Evolutionary conservation across 2,888 invertebrate species (phyloP).

Genomic region (Eristalis tenax): DNA sequence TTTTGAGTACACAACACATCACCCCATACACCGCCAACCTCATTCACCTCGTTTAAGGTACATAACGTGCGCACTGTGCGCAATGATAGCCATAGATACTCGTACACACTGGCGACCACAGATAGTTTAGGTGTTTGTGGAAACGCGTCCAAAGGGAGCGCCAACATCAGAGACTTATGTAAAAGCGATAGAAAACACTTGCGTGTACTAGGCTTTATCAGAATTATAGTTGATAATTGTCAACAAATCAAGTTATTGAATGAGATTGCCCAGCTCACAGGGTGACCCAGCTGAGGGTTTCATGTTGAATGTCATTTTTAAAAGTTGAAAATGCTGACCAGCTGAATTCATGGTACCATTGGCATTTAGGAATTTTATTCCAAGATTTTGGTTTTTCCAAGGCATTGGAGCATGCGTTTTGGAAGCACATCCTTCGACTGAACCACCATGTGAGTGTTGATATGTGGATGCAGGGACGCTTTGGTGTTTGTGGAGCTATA

Average conservation of each 20-base stretch:
- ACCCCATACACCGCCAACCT: slow-evolving; percentile 1
- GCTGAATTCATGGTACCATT: no score
- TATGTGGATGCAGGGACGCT: no score
- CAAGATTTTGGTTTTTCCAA: no score
- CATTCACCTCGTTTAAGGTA: background rate
- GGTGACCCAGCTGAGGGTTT: background rate
- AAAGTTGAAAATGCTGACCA: no score
- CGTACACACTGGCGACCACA: background rate
- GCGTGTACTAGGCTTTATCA: slow-evolving; percentile 1
- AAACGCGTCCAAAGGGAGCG: background rate
- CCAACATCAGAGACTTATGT: background rate
- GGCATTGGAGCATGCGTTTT: no score
- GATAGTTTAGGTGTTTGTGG: background rate
- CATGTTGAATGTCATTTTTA: no score
- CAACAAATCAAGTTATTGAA: background rate
- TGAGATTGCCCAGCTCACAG: background rate
- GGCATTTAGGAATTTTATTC: no score
- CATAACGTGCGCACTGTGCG: slow-evolving; percentile 9
- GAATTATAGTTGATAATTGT: background rate
- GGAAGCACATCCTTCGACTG: no score
- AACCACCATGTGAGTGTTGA: no score
- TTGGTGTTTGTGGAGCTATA: no score
- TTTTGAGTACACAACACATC: slow-evolving; percentile 16
- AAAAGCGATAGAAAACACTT: background rate
- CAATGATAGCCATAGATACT: background rate